Evolutionary conservation across 2,113 vertebrate genomes (phyloP), one percentile per base, ranked within the genome.

Genomic region (Puma concolor): DNA sequence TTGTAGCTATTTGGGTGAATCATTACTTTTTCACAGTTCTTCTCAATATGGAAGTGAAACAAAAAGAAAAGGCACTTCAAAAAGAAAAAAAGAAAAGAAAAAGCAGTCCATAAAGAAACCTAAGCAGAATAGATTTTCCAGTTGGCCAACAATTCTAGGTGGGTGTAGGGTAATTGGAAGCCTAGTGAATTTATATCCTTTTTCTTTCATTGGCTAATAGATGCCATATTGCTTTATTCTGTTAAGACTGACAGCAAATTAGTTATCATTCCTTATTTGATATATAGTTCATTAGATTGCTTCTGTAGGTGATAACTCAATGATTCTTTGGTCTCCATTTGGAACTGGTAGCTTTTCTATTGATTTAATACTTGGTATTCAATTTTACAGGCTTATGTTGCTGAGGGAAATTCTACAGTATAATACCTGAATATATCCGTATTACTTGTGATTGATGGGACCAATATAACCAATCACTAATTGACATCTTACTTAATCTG

Each of bases 1-100:
- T 57, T 95, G 97, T 54, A 96, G 64, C 81, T 96, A 57, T 86
- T 96, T 21, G 74, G 66, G 41, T 87, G 88, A 97, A 95, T 96
- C 97, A 74, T 96, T 96, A 95, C 81, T 31, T n/a, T 44, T 97
- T 86, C 77, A 33, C 2, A 93, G 92, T 94, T 88, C 60, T 93
- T 29, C 41, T 95, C 57, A 69, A 80, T 16, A 92, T 81, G 13
- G n/a, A 71, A 91, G 5, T 93, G 52, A 97, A 97, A 97, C 54
- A 52, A 93, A 72, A 77, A 94, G 27, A 69, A 86, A 91, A 41
- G 3, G 3, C 11, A n/a, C 9, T 52, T 79, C 16, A 44, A 38
- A 44, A 96, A 66, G 1, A 21, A 57, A 69, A 29, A 19, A 16
- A 44, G 44, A 57, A 36, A 29, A 67, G 25, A 44, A 69, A 76